Percentiles rank a stretch among this genome's conserved stretches.
phyloP scores from a whole-genome alignment of 2,113 vertebrate species.

The Silurus glanis region DNA sequence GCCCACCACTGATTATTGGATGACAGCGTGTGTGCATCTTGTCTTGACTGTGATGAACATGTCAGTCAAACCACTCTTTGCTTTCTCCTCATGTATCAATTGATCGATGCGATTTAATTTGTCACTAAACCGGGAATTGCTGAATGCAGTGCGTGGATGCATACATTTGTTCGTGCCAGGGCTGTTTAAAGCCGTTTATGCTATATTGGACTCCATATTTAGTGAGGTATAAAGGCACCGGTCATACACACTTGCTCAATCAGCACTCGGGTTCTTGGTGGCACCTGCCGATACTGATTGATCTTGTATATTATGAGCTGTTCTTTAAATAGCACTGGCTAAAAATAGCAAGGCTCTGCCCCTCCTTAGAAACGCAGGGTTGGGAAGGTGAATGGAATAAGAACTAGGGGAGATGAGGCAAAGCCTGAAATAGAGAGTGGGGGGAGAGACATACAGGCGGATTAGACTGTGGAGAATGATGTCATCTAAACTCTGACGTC shows the following conservation, averaged over 20 bases:
- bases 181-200: neutral
- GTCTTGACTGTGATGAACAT: neutral
- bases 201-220: neutral
- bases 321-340: conserved; percentile 30
- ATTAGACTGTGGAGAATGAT: conserved; percentile 33
- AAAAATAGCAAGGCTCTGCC: conserved; percentile 28
- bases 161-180: neutral
- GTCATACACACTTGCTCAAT: conserved; percentile 12
- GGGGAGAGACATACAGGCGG: neutral
- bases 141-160: neutral
- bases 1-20: neutral
- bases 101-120: neutral
- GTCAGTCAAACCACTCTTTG: conserved; percentile 1
- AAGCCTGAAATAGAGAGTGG: neutral
- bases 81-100: neutral
- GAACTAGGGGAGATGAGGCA: conserved; percentile 15
- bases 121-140: neutral
- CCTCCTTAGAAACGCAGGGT: conserved; percentile 13
- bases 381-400: conserved; percentile 21
- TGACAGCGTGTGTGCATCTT: neutral
- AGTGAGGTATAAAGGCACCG: neutral
- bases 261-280: neutral
- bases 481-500: conserved; percentile 25
- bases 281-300: conserved; percentile 40
- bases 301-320: conserved; percentile 17